Base-by-base conservation (phyloP, 2,888 invertebrate species). In the Buathra laborator region DNA sequence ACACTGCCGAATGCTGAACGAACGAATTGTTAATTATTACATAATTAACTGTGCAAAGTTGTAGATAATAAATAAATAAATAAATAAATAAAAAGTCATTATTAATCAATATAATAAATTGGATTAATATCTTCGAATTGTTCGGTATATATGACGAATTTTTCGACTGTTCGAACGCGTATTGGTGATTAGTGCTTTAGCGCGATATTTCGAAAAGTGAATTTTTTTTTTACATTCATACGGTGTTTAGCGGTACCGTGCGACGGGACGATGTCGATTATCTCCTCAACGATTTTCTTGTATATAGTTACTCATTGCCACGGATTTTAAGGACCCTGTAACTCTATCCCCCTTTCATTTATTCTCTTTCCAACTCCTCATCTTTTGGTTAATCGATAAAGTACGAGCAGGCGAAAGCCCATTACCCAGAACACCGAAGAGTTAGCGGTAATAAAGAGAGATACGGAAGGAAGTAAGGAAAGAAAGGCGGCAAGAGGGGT, bases 331-430 rank as follows among this genome's bases (percentile, higher is more conserved):
- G 79, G 83, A 78, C 76, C 84, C 84, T 85, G 84, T 85, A 87
- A 85, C 56, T 78, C 68, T 19, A 43, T 12, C 29, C 29, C 29
- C 12, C 24, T 16, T 56, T 37, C 46, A 10, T 48, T n/a, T 53
- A 14, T 32, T 64, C 56, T 76, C 19, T n/a, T 12, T 37, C 67
- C 32, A 6, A 32, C 37, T 62, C 66, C 56, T 19, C 72, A 48
- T 84, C 62, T 53, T 66, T 68, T 46, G 64, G 81, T 84, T 85
- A 86, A 88, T 86, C 87, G 86, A 88, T 88, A 87, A 83, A 86
- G 78, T 85, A 85, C 66, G 75, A 29, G 71, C 24, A 32, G 59
- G 51, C 75, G 71, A 70, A 74, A 84, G 83, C 66, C 85, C 85
- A 85, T 87, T 86, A 87, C 76, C 64, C 67, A 44, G 56, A 51